Percentiles rank a stretch among this genome's conserved stretches.
Evolutionary conservation across 2,797 vertebrate genomes (phyloP).

Genomic region (Pelobates cultripes): DNA sequence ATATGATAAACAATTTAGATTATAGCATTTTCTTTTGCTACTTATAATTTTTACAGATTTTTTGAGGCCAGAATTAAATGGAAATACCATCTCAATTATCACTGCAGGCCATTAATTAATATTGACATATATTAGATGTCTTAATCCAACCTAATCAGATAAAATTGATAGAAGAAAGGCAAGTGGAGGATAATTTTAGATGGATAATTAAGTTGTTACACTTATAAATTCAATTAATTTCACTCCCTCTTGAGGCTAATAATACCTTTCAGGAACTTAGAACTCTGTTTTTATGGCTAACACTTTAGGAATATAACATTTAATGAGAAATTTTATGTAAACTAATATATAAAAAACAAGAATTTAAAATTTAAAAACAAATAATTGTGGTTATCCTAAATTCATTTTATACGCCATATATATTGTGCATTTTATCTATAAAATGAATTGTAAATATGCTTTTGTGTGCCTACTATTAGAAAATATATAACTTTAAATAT

Average conservation of each 20-base stretch:
- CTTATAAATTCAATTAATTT: slow-evolving; percentile 4
- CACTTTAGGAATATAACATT: not conserved
- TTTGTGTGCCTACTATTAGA: too few relatives aligned
- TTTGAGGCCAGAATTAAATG: not conserved
- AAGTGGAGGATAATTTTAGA: not conserved
- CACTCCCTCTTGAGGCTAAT: not conserved
- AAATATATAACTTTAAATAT: too few relatives aligned
- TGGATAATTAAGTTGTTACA: slow-evolving; percentile 8
- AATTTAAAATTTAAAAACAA: not conserved
- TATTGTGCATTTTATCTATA: too few relatives aligned
- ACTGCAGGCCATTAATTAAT: not conserved
- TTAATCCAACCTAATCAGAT: slow-evolving; percentile 7
- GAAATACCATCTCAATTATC: not conserved
- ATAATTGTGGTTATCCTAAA: too few relatives aligned
- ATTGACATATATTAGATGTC: slow-evolving; percentile 4
- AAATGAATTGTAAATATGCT: too few relatives aligned
- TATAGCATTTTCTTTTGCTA: too few relatives aligned
- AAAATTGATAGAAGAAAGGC: not conserved
- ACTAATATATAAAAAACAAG: too few relatives aligned
- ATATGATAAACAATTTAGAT: too few relatives aligned
- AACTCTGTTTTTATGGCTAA: not conserved
- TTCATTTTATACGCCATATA: too few relatives aligned
- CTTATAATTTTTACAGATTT: too few relatives aligned
- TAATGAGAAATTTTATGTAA: not conserved
- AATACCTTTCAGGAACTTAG: not conserved